Evolutionary conservation across 2,888 invertebrate genomes (phyloP), one percentile per base, ranked within the genome.

Genomic region (Vanessa cardui): DNA sequence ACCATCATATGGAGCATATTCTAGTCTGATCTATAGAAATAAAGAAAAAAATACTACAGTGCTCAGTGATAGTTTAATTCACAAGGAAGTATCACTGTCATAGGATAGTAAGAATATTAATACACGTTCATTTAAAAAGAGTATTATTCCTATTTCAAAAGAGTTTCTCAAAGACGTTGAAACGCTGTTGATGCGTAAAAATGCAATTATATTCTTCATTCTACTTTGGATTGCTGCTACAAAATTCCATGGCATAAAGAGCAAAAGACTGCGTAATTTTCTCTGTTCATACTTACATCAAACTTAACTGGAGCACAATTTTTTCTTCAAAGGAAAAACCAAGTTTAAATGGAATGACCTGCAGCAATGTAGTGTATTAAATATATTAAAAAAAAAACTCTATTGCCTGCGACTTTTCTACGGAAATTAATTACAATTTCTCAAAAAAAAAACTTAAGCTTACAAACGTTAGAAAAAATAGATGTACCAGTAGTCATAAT

Each of bases 161-260:
- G 52, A 58, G 50, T 64, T 70, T n/a, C 58, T 64, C 62, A 64
- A 64, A 68, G 68, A 64, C 44, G 58, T 59, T 50, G 21, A 21
- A 26, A 31, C 6, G 31, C 31, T 31, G 52, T 54, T 31, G 62
- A 68, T 68, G 61, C 60, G 63, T 64, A 70, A 65, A 68, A 70
- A 65, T 65, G 64, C 64, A 68, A 66, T 71, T 69, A 71, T 65
- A 33, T 66, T 62, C 61, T 66, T 68, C 68, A 68, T 46, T 68
- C 59, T 63, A 60, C 66, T 69, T 69, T 69, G 60, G 66, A 66
- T 45, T 66, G 59, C 61, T 65, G 56, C 63, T 56, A 64, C 64
- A 68, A 56, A 62, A 68, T 65, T 66, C 61, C 60, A 16, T 26
- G 44, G 56, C 50, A 61, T 66, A 66, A 65, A 66, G 46, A 66